Percentiles rank a stretch among this genome's conserved stretches.
These are phyloP conservation scores for Cassiopea andromeda DNA, from an alignment of 30 jellyfish, hydroid and myxozoan species.

Conservation along the genomic window DNA sequence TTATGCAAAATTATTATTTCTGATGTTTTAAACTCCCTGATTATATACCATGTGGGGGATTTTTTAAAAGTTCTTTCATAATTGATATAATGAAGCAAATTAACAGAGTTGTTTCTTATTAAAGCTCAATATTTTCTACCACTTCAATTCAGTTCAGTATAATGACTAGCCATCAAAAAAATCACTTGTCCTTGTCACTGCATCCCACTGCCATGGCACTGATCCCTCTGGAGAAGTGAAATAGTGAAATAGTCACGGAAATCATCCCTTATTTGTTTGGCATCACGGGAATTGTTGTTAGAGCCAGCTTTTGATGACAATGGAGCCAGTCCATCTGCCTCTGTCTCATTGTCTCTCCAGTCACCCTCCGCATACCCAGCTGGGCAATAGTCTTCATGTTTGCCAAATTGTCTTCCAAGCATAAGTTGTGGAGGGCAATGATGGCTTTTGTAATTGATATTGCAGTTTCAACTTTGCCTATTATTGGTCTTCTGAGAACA, in stretches of 20 bases:
- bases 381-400: not conserved
- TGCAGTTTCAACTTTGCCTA: slow-evolving; percentile 46
- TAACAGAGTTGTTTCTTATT: not conserved
- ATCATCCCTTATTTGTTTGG: slow-evolving; percentile 74
- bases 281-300: slow-evolving; percentile 60
- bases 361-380: slow-evolving; percentile 10
- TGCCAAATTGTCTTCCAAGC: not conserved
- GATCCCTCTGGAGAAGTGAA: slow-evolving; percentile 64
- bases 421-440: slow-evolving; percentile 45
- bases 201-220: slow-evolving; percentile 71
- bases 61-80: not conserved
- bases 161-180: not conserved
- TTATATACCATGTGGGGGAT: not conserved
- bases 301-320: slow-evolving; percentile 35
- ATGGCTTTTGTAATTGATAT: slow-evolving; percentile 64
- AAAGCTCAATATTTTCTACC: not conserved
- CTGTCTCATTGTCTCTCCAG: not conserved
- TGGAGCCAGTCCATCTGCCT: not conserved
- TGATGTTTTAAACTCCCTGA: not conserved
- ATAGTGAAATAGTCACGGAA: slow-evolving; percentile 71
- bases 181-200: not conserved
- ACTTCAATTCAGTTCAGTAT: not conserved
- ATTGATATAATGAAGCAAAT: not conserved
- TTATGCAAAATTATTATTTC: not conserved
- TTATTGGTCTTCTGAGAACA: slow-evolving; percentile 64